These are phyloP conservation scores for Drosophila barbarae DNA, from an alignment of 2,888 invertebrate genomes.

Conservation along the genomic window DNA sequence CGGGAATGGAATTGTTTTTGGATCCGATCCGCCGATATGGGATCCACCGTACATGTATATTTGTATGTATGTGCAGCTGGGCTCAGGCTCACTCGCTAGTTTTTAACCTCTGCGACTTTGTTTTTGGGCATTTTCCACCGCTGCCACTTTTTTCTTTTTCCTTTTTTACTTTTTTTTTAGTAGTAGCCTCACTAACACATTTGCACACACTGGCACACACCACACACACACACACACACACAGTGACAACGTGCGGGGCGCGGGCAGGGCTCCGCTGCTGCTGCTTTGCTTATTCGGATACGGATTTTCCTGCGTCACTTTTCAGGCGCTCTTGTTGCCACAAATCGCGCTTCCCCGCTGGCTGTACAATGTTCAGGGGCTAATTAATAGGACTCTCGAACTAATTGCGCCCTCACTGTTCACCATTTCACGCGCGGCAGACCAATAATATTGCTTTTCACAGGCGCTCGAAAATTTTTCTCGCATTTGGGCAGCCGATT, in stretches of 20 bases:
- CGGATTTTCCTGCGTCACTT: constrained; percentile 55
- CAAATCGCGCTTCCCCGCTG: constrained; percentile 42
- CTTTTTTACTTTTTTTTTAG: constrained; percentile 27
- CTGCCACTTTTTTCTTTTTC: constrained; percentile 21
- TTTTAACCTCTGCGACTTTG: constrained; percentile 59
- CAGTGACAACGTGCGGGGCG: constrained; percentile 45
- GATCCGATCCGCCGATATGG: constrained; percentile 6
- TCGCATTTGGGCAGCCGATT: constrained; percentile 56
- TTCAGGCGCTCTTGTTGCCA: constrained; percentile 43
- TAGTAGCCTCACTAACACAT: constrained; percentile 42
- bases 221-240: constrained; percentile 40
- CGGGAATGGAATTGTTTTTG: constrained; percentile 16
- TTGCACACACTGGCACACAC: constrained; percentile 30
- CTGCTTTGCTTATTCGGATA: constrained; percentile 28
- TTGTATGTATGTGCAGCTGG: constrained; percentile 15
- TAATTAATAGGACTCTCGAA: constrained; percentile 3
- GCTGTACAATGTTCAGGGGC: constrained; percentile 17
- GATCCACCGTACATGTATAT: constrained; percentile 19
- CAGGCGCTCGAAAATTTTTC: constrained; percentile 68
- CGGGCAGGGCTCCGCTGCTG: constrained; percentile 53
- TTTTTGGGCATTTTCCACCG: constrained; percentile 49
- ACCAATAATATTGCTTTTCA: constrained; percentile 63
- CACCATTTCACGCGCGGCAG: constrained; percentile 50
- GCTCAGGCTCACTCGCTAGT: constrained; percentile 18
- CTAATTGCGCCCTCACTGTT: constrained; percentile 32